Conservation (phyloP, 2,113 vertebrate species). For the Laterallus jamaicensis region DNA sequence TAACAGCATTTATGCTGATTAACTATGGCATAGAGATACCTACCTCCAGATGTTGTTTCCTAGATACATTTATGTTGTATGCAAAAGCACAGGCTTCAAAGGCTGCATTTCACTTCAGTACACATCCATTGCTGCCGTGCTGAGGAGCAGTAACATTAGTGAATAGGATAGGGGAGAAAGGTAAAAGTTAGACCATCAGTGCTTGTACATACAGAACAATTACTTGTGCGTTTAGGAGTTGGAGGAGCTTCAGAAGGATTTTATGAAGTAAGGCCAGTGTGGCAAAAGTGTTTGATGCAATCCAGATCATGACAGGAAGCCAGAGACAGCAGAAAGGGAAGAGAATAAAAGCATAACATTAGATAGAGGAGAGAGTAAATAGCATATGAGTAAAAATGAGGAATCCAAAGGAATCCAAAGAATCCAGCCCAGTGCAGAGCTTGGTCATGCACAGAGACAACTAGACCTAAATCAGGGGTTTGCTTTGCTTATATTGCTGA, state of each 20-base stretch:
- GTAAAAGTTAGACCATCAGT: neutral
- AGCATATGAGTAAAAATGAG: neutral
- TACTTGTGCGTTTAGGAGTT: neutral
- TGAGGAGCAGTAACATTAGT: neutral
- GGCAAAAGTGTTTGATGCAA: neutral
- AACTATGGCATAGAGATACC: neutral
- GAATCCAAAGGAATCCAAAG: neutral
- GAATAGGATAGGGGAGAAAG: rapidly evolving
- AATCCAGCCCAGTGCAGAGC: neutral
- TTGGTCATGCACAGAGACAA: neutral
- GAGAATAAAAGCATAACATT: neutral
- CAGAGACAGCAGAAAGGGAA: neutral
- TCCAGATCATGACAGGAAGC: neutral
- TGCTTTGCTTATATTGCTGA: constrained; percentile 9
- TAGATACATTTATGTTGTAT: neutral
- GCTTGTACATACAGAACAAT: neutral
- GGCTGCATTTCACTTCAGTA: neutral
- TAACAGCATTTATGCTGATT: neutral
- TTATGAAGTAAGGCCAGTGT: neutral
- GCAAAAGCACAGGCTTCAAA: neutral
- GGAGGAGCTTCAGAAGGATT: neutral
- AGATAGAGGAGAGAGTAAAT: neutral
- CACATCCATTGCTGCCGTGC: neutral
- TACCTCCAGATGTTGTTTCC: neutral
- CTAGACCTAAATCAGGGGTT: neutral